Conservation (phyloP, 2,888 invertebrate species). For the Euplagia quadripunctaria region DNA sequence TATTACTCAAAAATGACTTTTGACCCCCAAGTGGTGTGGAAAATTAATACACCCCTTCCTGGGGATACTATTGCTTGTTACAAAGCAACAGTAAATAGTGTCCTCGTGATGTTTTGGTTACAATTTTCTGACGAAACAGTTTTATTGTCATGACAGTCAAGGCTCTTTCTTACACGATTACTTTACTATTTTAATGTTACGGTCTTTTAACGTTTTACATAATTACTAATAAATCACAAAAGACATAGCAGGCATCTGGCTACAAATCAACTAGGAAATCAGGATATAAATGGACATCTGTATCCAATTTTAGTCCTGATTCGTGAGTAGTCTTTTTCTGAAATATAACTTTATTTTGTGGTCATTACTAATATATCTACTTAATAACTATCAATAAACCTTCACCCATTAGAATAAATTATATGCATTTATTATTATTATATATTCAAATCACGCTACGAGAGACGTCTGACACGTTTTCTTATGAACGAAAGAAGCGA, state of each 20-base stretch:
- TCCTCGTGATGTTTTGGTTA: neutral
- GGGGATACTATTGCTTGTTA: constrained; percentile 35
- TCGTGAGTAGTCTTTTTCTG: neutral
- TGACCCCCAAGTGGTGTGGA: constrained; percentile 56
- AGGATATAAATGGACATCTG: neutral
- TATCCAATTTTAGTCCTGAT: neutral
- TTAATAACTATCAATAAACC: neutral
- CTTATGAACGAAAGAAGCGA: neutral
- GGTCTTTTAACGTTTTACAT: neutral
- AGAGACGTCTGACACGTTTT: neutral
- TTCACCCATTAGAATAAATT: neutral
- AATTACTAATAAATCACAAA: neutral
- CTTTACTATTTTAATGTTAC: no score
- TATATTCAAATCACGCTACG: neutral
- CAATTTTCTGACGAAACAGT: no score
- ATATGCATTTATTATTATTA: neutral
- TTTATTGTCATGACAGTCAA: neutral
- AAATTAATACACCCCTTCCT: constrained; percentile 56
- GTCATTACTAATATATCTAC: neutral
- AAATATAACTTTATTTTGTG: neutral
- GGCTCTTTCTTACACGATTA: no score
- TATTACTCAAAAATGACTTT: constrained; percentile 66
- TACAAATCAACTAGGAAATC: neutral
- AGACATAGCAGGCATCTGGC: neutral
- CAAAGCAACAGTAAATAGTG: neutral